phyloP scores from a whole-genome alignment of 2,888 invertebrate genomes.

The Microdon myrmicae region DNA sequence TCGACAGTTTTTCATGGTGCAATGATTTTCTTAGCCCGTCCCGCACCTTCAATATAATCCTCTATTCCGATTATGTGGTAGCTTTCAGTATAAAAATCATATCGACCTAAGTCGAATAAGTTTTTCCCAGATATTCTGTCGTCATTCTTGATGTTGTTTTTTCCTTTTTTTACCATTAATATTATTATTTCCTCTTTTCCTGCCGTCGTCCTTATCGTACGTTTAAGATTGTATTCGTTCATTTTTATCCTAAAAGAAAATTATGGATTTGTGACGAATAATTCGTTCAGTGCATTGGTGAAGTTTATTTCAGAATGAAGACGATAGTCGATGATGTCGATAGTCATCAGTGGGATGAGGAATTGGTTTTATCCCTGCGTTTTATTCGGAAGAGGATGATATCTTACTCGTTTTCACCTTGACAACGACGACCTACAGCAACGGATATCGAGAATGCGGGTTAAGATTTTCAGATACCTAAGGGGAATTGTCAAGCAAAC shows the following conservation, averaged over 20 bases:
- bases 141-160: neutral
- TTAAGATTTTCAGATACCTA: too few relatives aligned
- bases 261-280: slow-evolving; percentile 46
- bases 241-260: slow-evolving; percentile 41
- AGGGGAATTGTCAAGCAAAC: too few relatives aligned
- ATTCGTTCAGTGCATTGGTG: slow-evolving; percentile 41
- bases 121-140: too few relatives aligned
- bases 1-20: slow-evolving; percentile 27
- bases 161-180: neutral
- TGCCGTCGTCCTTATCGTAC: neutral
- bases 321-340: slow-evolving; percentile 7
- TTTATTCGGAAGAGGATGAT: slow-evolving; percentile 7
- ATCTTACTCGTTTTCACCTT: slow-evolving; percentile 14
- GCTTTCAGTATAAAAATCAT: slow-evolving; percentile 21
- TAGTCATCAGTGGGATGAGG: slow-evolving; percentile 6
- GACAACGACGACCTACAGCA: too few relatives aligned
- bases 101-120: slow-evolving; percentile 18
- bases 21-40: slow-evolving; percentile 17
- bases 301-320: slow-evolving; percentile 31
- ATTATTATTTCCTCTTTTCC: neutral
- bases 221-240: slow-evolving; percentile 27
- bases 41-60: slow-evolving; percentile 36
- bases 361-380: too few relatives aligned
- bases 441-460: too few relatives aligned
- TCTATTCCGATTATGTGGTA: slow-evolving; percentile 44